Base-by-base conservation (phyloP, 2,113 vertebrate species). In the Bubo scandiacus region DNA sequence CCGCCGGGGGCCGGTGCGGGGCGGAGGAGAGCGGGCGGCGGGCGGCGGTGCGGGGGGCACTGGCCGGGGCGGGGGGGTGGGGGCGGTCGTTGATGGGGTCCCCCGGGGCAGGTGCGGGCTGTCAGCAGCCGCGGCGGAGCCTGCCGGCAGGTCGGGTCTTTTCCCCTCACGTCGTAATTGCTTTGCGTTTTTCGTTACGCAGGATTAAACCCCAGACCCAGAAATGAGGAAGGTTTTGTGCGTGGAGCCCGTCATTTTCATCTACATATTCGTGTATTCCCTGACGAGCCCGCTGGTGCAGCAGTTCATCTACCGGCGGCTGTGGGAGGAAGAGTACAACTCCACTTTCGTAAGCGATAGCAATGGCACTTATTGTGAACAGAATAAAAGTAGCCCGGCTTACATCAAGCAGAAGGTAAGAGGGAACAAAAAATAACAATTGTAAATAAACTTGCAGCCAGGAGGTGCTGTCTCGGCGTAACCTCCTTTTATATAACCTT, bases 281-380 rank as follows among this genome's bases (percentile, higher is more conserved):
- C 51, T 99, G 96, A 95, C 85, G 1, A 86, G 59, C 45, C 99
- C 99, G 2, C 94, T 99, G 62, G 90, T 97, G 12, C 98, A 99
- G 91, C 99, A 99, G 80, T 99, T 99, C 65, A 97, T 99, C 52
- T 99, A 99, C 96, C 96, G 98, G 47, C 97, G 98, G 49, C 97
- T 99, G 40, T 99, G 99, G 99, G 90, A 98, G 79, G 96, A 98
- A 23, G 96, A 98, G 40, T 98, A 98, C 63, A 99, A 99, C 97
- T 98, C 98, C 55, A 98, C 97, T 6, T 98, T 99, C 81, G 72
- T 97, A 3, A 79, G 77, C 32, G 82, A 94, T 2, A 97, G 92
- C 96, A 98, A 98, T 72, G 58, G 57, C 65, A 98, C 98, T n/a
- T 70, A 91, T 61, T 99, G 99, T 75, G 95, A 96, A 8, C 86